Conservation (phyloP, 2,113 vertebrate genomes). For the Paraplagusia blochii region DNA sequence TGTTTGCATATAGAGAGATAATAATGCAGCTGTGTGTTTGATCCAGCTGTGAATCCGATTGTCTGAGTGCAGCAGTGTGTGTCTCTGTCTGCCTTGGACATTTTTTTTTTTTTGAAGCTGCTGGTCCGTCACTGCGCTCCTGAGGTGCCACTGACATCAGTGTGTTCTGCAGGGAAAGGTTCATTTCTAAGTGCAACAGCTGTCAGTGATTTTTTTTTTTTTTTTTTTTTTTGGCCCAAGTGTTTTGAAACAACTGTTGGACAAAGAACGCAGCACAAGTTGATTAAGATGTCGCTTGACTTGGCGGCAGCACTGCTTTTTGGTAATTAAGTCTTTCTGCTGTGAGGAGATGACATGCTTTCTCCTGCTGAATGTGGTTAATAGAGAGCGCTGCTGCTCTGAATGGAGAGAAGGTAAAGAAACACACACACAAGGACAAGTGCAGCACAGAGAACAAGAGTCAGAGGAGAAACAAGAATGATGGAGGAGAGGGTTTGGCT, state of each 20-base stretch:
- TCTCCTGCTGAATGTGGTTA: slow-evolving; percentile 19
- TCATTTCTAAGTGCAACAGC: slow-evolving; percentile 9
- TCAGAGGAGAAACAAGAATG: background rate
- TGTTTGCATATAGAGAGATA: slow-evolving; percentile 15
- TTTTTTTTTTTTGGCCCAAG: too few species aligned
- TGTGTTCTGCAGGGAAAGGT: slow-evolving; percentile 18
- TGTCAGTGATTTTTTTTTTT: too few species aligned
- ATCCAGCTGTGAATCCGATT: slow-evolving; percentile 39
- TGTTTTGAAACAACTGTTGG: too few species aligned
- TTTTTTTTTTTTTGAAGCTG: slow-evolving; percentile 13
- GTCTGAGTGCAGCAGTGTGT: slow-evolving; percentile 11
- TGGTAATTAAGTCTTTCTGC: slow-evolving; percentile 10
- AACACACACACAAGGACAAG: background rate
- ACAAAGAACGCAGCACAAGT: too few species aligned
- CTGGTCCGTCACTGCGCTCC: slow-evolving; percentile 67
- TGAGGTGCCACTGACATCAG: slow-evolving; percentile 47
- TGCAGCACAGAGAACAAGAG: background rate
- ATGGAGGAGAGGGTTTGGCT: slow-evolving; percentile 1
- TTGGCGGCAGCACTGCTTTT: background rate
- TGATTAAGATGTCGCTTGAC: background rate
- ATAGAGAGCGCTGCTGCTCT: slow-evolving; percentile 3
- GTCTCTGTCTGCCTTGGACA: background rate
- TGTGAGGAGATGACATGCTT: background rate
- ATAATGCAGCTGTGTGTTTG: slow-evolving; percentile 26
- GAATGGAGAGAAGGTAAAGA: slow-evolving; percentile 1